Evolutionary conservation across 2,113 vertebrate species (phyloP).

Genomic region (Thymallus thymallus): DNA sequence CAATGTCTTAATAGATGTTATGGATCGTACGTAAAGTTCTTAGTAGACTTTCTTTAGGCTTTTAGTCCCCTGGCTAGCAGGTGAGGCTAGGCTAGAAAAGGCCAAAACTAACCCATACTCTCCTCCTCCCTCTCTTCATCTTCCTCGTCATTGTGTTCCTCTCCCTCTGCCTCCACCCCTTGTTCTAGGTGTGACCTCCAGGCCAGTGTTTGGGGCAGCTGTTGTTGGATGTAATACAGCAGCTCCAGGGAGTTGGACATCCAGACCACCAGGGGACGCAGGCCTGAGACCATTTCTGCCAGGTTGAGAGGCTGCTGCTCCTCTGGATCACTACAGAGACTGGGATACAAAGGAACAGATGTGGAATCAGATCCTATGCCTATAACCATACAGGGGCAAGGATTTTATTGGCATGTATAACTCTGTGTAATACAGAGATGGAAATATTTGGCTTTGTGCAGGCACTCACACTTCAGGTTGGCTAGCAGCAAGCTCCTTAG

Average conservation of each 20-base stretch:
- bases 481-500: slow-evolving; percentile 65
- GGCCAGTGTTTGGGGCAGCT: slow-evolving; percentile 70
- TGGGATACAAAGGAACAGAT: background rate
- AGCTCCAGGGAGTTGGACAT: slow-evolving; percentile 79
- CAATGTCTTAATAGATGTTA: background rate
- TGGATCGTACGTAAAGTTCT: background rate
- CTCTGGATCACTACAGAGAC: slow-evolving; percentile 21
- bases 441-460: background rate
- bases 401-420: too few relatives aligned
- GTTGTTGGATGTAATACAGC: slow-evolving; percentile 75
- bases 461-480: slow-evolving; percentile 70
- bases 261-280: slow-evolving; percentile 75
- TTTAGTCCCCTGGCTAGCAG: too few relatives aligned
- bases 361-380: background rate
- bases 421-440: too few relatives aligned
- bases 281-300: slow-evolving; percentile 52
- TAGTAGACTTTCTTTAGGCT: too few relatives aligned
- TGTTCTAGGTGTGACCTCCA: slow-evolving; percentile 57
- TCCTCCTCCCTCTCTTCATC: slow-evolving; percentile 47
- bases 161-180: slow-evolving; percentile 36
- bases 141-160: slow-evolving; percentile 39
- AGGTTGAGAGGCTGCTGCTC: slow-evolving; percentile 26
- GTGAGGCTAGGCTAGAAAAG: background rate
- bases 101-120: slow-evolving; percentile 50
- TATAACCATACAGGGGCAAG: background rate